A percentile compares a stretch with the other conserved stretches of the same genome.
These are phyloP conservation scores for Heterodera filipjevi DNA, from an alignment of 2,888 invertebrate genomes.

Conservation along the genomic window DNA sequence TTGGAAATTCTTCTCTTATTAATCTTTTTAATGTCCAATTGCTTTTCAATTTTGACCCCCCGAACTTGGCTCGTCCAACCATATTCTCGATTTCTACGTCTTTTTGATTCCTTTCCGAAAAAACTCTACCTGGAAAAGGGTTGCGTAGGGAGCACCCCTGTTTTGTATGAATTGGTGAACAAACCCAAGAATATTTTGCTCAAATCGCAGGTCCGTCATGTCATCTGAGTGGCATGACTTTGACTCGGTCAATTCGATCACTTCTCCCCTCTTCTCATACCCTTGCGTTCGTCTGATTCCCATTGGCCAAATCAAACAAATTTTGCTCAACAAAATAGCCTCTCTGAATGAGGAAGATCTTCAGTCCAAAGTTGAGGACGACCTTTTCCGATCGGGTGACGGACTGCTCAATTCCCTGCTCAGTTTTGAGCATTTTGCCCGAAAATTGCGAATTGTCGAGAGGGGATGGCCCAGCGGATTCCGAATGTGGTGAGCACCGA, in stretches of 20 bases:
- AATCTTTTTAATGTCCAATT: no score
- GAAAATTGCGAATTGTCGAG: constrained; percentile 20
- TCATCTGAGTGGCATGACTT: constrained; percentile 19
- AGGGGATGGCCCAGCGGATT: constrained; percentile 32
- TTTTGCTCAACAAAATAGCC: not conserved
- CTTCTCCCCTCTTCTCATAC: constrained; percentile 24
- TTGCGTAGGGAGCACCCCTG: no score
- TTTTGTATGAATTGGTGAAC: not conserved
- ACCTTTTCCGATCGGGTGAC: constrained; percentile 12
- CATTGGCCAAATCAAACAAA: constrained; percentile 9
- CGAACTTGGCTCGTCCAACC: no score
- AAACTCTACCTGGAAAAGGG: no score
- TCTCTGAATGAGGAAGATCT: constrained; percentile 4
- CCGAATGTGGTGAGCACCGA: constrained; percentile 28
- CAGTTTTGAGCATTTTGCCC: constrained; percentile 33
- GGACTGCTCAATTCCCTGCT: constrained; percentile 31
- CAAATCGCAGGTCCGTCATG: not conserved
- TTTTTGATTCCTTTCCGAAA: no score
- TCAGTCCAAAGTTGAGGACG: constrained; percentile 10
- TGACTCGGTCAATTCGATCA: constrained; percentile 8
- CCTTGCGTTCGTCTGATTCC: constrained; percentile 29
- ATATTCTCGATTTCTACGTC: no score
- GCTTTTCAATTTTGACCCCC: no score
- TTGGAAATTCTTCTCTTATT: no score
- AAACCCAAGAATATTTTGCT: not conserved